Evolutionary conservation across 2,888 invertebrate species (phyloP), one percentile per base, ranked within the genome.

Genomic region (Macaria liturata): DNA sequence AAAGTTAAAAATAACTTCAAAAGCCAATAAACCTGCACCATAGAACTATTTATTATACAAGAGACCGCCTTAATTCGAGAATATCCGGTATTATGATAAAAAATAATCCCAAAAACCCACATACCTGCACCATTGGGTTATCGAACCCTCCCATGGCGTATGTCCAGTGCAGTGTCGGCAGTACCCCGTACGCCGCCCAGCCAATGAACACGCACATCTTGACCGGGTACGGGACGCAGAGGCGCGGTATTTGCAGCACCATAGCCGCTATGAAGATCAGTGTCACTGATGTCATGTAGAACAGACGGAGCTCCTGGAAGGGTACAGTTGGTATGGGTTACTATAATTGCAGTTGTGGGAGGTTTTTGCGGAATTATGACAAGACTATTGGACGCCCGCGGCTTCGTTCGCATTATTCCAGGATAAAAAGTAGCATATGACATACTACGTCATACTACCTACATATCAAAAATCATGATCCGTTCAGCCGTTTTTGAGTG

Each of bases 101-200:
- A 42, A 42, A 43, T n/a, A 9, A 43, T 1, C 4, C 8, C 3
- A 3, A n/a, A 37, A 7, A 1, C 34, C 34, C 4, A 37, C 34
- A 37, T 37, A 97, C 97, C 88, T 94, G 92, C 44, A 98, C 98
- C 89, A 98, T 94, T 51, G 96, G 95, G 78, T 97, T 95, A 48
- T 95, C 95, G 76, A 96, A 94, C 6, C 98, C 98, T 20, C 98
- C 98, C 95, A 98, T 96, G 40, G 95, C 94, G 67, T 95, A 92
- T 0, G 96, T 95, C 98, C 98, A 99, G 79, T 99, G 99, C 53
- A 96, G 84, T 3, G 98, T 96, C 2, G 98, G 98, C 66, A 98
- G 92, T 4, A 98, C 94, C 1, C 99, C 98, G 76, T 97, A 98
- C 9, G 94, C 95, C 4, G 97, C 97, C 97, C 97, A 97, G 5